These are phyloP conservation scores for Aethina tumida DNA, from an alignment of 1,140 invertebrate species.

Conservation along the genomic window DNA sequence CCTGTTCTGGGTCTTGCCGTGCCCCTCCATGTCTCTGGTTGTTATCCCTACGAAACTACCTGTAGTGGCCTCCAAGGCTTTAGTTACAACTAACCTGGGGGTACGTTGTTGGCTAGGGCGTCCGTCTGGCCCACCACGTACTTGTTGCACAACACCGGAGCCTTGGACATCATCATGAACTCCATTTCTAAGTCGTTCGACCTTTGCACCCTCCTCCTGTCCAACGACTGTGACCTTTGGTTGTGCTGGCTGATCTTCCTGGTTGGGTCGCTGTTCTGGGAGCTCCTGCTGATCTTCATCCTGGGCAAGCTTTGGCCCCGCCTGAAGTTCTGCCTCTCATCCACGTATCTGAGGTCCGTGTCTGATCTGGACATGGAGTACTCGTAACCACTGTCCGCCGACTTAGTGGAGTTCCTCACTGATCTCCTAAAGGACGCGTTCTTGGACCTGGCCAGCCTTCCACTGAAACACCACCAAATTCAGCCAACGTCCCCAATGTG, in stretches of 20 bases:
- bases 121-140: constrained; percentile 55
- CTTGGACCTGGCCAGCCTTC: constrained; percentile 37
- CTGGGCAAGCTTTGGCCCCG: constrained; percentile 21
- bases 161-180: constrained; percentile 36
- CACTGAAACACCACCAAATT: constrained; percentile 12
- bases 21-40: constrained; percentile 11
- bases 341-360: constrained; percentile 44
- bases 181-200: constrained; percentile 28
- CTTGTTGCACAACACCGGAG: constrained; percentile 59
- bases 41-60: constrained; percentile 10
- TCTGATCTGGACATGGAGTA: constrained; percentile 40
- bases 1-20: constrained; percentile 11
- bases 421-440: constrained; percentile 51
- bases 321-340: constrained; percentile 22
- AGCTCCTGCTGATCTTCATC: neutral
- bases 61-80: no score
- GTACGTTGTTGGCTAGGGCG: constrained; percentile 17
- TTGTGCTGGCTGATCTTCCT: constrained; percentile 6
- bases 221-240: constrained; percentile 34
- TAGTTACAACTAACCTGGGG: constrained; percentile 6
- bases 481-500: constrained; percentile 1
- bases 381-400: constrained; percentile 47
- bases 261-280: constrained; percentile 3
- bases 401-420: constrained; percentile 57
- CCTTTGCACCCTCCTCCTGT: constrained; percentile 32